These are phyloP conservation scores for Chondrilla cf. caribensis DNA, from an alignment of 37 sponge, comb jelly and placozoan genomes.

Conservation along the genomic window DNA sequence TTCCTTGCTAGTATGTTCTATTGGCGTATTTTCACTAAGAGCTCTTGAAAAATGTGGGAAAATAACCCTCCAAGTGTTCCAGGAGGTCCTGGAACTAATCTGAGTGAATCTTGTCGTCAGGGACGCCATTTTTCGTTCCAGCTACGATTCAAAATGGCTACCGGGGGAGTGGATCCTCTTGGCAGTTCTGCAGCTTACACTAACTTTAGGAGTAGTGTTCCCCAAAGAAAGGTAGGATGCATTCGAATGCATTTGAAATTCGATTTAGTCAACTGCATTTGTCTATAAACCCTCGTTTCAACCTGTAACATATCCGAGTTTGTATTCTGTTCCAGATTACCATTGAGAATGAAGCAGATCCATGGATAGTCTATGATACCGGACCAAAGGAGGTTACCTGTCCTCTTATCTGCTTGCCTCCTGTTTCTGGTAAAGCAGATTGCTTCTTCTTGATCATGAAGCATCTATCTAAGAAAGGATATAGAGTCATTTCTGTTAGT, in stretches of 20 bases:
- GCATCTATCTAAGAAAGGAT: constrained; percentile 67
- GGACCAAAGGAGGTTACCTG: constrained; percentile 87
- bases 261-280: too few species aligned
- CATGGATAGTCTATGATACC: constrained; percentile 94
- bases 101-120: too few species aligned
- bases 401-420: constrained; percentile 89
- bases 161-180: not conserved
- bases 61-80: too few species aligned
- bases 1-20: too few species aligned
- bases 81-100: too few species aligned
- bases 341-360: constrained; percentile 57
- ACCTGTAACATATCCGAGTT: too few species aligned
- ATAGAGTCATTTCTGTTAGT: constrained; percentile 86
- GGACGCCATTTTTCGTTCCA: too few species aligned
- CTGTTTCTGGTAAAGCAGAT: constrained; percentile 89
- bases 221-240: constrained; percentile 65
- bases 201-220: constrained; percentile 72
- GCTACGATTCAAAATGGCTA: too few species aligned
- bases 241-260: too few species aligned
- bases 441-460: constrained; percentile 86
- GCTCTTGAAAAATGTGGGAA: too few species aligned
- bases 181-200: constrained; percentile 50
- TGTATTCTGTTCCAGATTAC: constrained; percentile 64
- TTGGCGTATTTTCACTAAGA: too few species aligned
- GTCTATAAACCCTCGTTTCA: too few species aligned